Evolutionary conservation across 1,140 invertebrate genomes (phyloP).

Genomic region (Chymomyza costata): DNA sequence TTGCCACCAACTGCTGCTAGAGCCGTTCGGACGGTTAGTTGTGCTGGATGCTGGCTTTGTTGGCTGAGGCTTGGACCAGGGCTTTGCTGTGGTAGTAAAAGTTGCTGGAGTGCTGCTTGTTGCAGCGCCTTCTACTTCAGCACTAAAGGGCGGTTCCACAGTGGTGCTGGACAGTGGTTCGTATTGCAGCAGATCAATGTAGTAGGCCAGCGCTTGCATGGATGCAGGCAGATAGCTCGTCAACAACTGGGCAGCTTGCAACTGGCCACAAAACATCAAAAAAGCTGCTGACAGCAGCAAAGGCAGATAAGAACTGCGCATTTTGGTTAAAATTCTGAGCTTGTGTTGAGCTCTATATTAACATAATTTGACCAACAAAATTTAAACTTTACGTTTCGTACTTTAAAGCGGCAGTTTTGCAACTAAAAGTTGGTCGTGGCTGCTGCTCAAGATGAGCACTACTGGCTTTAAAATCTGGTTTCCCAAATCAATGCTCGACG

Average conservation of each 20-base stretch:
- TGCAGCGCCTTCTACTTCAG: conserved; percentile 23
- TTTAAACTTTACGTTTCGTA: conserved; percentile 40
- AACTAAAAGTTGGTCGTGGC: conserved; percentile 45
- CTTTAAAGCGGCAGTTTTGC: conserved; percentile 41
- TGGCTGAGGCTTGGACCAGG: conserved; percentile 4
- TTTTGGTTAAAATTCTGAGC: conserved; percentile 24
- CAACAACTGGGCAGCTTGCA: conserved; percentile 48
- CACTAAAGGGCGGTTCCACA: conserved; percentile 59
- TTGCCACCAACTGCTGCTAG: conserved; percentile 38
- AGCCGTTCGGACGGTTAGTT: neutral
- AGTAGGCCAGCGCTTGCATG: conserved; percentile 74
- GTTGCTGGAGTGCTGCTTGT: conserved; percentile 16
- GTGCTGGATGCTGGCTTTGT: conserved; percentile 24
- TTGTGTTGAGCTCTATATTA: conserved; percentile 5
- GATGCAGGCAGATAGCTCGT: conserved; percentile 66
- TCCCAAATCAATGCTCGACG: conserved; percentile 25
- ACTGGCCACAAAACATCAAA: too few relatives aligned
- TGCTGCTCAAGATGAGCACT: conserved; percentile 18
- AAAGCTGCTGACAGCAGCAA: conserved; percentile 22
- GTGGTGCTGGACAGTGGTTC: conserved; percentile 68
- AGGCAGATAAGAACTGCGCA: conserved; percentile 40
- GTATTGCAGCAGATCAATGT: conserved; percentile 73
- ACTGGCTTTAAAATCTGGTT: conserved; percentile 30
- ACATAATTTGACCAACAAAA: conserved; percentile 2
- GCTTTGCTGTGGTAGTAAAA: conserved; percentile 2